phyloP scores from a whole-genome alignment of 2,888 invertebrate genomes.

The Tortrix viridana region DNA sequence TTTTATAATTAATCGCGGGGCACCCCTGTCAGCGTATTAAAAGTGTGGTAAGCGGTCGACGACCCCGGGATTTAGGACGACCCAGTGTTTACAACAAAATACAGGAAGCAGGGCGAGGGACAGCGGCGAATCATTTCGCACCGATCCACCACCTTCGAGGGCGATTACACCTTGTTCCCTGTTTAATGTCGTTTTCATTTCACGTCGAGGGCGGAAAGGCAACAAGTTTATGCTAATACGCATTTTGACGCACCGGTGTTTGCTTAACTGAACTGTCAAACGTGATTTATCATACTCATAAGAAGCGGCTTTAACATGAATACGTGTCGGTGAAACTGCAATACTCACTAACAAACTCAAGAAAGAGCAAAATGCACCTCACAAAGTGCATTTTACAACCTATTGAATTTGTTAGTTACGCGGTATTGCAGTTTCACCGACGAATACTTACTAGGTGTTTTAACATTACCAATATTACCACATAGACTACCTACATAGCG shows the following conservation, averaged over 20 bases:
- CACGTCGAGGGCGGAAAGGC: conserved; percentile 24
- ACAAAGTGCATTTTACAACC: too few relatives aligned
- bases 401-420: too few relatives aligned
- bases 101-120: conserved; percentile 67
- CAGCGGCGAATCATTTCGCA: conserved; percentile 47
- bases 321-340: too few relatives aligned
- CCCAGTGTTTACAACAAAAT: conserved; percentile 66
- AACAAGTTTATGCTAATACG: conserved; percentile 37
- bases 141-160: conserved; percentile 52
- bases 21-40: conserved; percentile 69
- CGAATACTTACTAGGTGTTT: too few relatives aligned
- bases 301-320: background rate
- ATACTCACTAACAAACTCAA: too few relatives aligned
- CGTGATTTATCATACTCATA: conserved; percentile 11
- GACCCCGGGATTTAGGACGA: conserved; percentile 77
- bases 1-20: conserved; percentile 76
- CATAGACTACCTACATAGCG: too few relatives aligned
- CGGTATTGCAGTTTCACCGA: too few relatives aligned
- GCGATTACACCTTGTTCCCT: conserved; percentile 49
- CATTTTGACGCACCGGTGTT: conserved; percentile 14
- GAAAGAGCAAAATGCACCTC: too few relatives aligned
- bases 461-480: too few relatives aligned
- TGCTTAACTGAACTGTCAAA: conserved; percentile 16
- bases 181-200: conserved; percentile 47
- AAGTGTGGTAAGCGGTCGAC: conserved; percentile 64